Percentiles rank a stretch among this genome's conserved stretches.
Conservation (phyloP, 2,797 vertebrate genomes). For the Sebastes melanostomus region DNA sequence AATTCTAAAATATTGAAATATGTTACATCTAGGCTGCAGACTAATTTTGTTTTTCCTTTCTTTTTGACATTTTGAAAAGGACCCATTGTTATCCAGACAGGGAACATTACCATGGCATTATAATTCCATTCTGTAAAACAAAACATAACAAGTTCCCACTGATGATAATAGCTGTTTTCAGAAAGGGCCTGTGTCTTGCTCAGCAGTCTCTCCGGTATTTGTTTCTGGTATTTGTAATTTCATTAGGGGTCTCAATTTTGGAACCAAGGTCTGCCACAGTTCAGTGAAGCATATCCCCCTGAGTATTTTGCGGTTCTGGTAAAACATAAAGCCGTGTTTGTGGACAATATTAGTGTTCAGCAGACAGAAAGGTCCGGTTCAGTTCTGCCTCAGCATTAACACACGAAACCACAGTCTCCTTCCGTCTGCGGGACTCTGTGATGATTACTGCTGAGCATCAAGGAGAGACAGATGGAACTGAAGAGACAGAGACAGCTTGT, state of each 20-base stretch:
- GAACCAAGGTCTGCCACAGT: constrained; percentile 74
- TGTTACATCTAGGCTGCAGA: neutral
- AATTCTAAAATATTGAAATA: constrained; percentile 37
- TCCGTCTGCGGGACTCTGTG: constrained; percentile 53
- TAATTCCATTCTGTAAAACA: constrained; percentile 64
- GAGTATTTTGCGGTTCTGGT: constrained; percentile 74
- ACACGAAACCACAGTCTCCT: constrained; percentile 73
- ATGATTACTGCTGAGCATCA: constrained; percentile 52
- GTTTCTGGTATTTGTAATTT: constrained; percentile 76
- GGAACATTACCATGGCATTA: constrained; percentile 58
- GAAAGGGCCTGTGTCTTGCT: constrained; percentile 57
- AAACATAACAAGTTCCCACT: constrained; percentile 66
- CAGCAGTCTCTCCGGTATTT: constrained; percentile 67
- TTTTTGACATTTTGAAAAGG: neutral
- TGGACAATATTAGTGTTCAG: constrained; percentile 71
- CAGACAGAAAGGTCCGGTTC: constrained; percentile 62
- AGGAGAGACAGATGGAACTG: constrained; percentile 31
- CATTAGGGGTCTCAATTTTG: constrained; percentile 76
- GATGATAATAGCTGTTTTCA: constrained; percentile 76
- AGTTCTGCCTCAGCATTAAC: constrained; percentile 64
- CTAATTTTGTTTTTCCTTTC: constrained; percentile 46
- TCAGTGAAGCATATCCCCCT: constrained; percentile 69
- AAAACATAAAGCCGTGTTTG: constrained; percentile 73
- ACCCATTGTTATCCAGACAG: constrained; percentile 54
- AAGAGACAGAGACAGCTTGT: constrained; percentile 38